Evolutionary conservation across 2,888 invertebrate genomes (phyloP).

Genomic region (Cataglyphis livida): DNA sequence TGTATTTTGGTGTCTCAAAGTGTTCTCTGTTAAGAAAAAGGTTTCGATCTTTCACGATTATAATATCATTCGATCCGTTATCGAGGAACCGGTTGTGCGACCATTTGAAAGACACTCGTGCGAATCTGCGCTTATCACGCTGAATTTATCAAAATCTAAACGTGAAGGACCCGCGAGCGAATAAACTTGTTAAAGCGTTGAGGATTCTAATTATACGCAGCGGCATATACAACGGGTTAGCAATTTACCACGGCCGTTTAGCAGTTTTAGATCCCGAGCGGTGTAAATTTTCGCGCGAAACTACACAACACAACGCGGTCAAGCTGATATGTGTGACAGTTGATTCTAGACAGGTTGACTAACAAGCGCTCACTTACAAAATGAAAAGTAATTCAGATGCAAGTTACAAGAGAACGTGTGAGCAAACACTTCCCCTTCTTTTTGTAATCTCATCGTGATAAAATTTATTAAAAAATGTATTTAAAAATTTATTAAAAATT

Average conservation of each 20-base stretch:
- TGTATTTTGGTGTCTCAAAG: not conserved
- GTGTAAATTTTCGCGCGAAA: constrained; percentile 13
- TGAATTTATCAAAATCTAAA: constrained; percentile 21
- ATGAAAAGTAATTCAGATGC: not conserved
- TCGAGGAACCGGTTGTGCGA: not conserved
- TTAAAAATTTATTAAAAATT: not conserved
- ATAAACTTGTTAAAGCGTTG: not conserved
- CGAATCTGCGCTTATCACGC: not conserved
- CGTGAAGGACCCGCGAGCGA: not conserved
- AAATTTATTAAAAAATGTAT: not conserved
- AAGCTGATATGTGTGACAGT: not conserved
- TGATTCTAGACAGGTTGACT: constrained; percentile 12
- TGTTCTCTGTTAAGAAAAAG: not conserved
- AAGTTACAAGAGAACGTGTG: not conserved
- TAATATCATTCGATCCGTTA: not conserved
- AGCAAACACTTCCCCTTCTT: not conserved
- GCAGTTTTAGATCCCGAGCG: constrained; percentile 17
- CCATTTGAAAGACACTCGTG: not conserved
- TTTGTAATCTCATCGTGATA: not conserved
- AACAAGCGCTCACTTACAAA: not conserved
- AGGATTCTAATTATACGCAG: not conserved
- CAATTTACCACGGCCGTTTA: not conserved
- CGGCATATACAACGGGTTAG: not conserved
- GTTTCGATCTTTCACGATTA: not conserved
- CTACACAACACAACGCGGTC: constrained; percentile 12